These are phyloP conservation scores for Phasianus colchicus DNA, from an alignment of 2,113 vertebrate genomes.

Conservation along the genomic window DNA sequence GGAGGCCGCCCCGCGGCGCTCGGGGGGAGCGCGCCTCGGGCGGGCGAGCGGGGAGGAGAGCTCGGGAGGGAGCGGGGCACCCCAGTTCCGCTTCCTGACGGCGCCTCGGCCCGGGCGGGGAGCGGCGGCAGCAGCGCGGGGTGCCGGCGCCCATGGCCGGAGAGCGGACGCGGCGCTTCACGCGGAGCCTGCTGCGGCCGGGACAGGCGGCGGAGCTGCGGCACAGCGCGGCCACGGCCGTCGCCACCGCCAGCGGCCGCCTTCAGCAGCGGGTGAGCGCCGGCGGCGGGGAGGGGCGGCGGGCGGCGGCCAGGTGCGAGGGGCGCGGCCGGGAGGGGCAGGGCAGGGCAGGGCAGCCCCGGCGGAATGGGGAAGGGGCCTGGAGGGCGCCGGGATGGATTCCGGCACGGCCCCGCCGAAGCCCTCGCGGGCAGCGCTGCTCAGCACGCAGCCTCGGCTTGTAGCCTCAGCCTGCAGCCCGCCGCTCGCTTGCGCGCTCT, in stretches of 20 bases:
- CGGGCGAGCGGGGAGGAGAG: not conserved
- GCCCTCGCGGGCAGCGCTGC: no score
- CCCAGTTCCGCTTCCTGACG: slow-evolving; percentile 81
- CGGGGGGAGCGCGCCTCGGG: no score
- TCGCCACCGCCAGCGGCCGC: slow-evolving; percentile 41
- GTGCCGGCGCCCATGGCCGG: slow-evolving; percentile 74
- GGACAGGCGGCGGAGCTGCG: slow-evolving; percentile 89
- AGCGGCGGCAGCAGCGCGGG: not conserved
- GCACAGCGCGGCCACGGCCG: slow-evolving; percentile 78
- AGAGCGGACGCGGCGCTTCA: slow-evolving; percentile 89
- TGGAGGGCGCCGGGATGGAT: not conserved
- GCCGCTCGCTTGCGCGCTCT: accelerated
- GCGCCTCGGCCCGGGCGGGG: not conserved
- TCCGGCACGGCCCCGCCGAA: not conserved
- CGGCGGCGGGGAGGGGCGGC: slow-evolving; percentile 85
- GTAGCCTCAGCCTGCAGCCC: no score
- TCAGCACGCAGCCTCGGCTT: no score
- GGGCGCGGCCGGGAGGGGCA: not conserved
- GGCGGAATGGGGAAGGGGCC: no score
- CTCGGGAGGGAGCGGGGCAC: slow-evolving; percentile 24
- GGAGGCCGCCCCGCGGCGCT: not conserved
- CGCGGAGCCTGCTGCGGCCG: slow-evolving; percentile 91
- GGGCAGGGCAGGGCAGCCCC: no score
- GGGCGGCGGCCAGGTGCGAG: slow-evolving; percentile 74
- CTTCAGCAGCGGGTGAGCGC: slow-evolving; percentile 68